These are phyloP conservation scores for Abscondita cerata DNA, from an alignment of 2,888 invertebrate species.

Conservation along the genomic window DNA sequence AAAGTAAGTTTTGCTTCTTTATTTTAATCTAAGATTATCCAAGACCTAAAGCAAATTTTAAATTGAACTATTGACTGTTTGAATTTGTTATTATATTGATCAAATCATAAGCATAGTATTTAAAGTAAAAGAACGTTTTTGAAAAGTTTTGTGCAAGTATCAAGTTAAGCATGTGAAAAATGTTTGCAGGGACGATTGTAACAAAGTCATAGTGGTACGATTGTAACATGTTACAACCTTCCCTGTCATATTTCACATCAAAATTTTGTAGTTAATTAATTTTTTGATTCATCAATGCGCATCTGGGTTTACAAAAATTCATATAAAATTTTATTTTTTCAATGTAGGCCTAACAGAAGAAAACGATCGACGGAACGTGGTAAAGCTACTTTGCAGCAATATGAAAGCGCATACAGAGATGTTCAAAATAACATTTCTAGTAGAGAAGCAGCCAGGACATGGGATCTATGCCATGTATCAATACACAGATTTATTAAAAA, in stretches of 20 bases:
- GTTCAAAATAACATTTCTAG: not conserved
- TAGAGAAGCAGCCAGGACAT: not conserved
- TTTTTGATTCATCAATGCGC: no score
- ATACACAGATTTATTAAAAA: not conserved
- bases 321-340: not conserved
- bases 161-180: constrained; percentile 7
- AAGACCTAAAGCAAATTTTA: not conserved
- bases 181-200: no score
- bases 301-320: not conserved
- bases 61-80: constrained; percentile 5
- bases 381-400: not conserved
- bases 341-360: not conserved
- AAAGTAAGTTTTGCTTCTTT: not conserved
- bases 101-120: constrained; percentile 5
- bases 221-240: no score
- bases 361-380: constrained; percentile 1
- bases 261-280: no score
- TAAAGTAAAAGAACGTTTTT: not conserved
- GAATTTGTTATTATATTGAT: constrained; percentile 7
- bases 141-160: constrained; percentile 2
- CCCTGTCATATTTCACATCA: no score
- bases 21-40: not conserved
- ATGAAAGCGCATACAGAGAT: not conserved
- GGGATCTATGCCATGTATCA: not conserved
- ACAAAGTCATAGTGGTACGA: no score